Percentiles rank a stretch among this genome's conserved stretches.
Conservation (phyloP, 2,113 vertebrate genomes). For the Petrocephalus zakoni region DNA sequence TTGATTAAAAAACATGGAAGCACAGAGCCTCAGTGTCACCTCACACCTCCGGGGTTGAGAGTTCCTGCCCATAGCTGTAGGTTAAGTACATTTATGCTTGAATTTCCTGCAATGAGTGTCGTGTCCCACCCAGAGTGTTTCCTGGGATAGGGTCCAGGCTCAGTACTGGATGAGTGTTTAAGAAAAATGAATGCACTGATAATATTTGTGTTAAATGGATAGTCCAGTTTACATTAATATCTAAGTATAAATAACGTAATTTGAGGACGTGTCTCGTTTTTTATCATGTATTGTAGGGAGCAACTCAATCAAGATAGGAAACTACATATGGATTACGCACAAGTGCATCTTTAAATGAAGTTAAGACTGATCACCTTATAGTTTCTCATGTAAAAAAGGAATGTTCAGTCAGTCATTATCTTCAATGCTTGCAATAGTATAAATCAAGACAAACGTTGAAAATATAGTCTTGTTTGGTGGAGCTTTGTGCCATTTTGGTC, state of each 20-base stretch:
- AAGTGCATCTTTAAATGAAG: background rate
- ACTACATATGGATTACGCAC: background rate
- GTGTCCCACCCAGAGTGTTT: background rate
- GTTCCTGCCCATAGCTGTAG: background rate
- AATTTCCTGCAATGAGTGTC: background rate
- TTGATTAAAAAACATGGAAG: background rate
- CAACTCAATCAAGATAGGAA: background rate
- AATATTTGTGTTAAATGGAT: background rate
- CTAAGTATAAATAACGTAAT: background rate
- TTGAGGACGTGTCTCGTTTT: background rate
- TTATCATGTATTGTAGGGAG: background rate
- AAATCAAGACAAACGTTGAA: too few species aligned
- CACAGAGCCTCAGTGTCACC: background rate
- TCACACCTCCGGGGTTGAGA: background rate
- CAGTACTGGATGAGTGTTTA: background rate
- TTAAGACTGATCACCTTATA: background rate
- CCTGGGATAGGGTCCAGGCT: background rate
- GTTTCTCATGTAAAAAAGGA: background rate
- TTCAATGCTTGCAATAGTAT: too few species aligned
- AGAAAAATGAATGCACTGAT: background rate
- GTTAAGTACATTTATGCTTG: background rate
- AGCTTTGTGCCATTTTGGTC: background rate
- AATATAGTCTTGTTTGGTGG: background rate
- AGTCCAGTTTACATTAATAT: background rate
- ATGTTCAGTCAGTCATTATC: background rate